Evolutionary conservation across 35 echinoderm and acorn worm species (phyloP).

Genomic region (Nesometra sesokonis): DNA sequence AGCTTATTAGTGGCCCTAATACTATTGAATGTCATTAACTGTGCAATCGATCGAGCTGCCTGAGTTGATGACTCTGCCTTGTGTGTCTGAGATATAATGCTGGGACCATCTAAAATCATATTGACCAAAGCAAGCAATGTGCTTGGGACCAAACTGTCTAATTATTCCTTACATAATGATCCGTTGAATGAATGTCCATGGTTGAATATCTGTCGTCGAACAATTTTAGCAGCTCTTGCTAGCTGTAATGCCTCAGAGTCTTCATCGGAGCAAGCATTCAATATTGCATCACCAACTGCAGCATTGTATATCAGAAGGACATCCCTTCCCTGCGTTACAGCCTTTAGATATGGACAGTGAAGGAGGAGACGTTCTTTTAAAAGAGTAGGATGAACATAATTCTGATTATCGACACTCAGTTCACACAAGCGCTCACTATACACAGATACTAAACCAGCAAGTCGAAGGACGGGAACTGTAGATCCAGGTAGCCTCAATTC

Average conservation of each 20-base stretch:
- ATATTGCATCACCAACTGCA: constrained; percentile 6
- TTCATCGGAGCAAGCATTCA: background rate
- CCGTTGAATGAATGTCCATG: background rate
- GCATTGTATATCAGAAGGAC: constrained; percentile 2
- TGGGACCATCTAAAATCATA: constrained; percentile 48
- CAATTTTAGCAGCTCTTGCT: background rate
- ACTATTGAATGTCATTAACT: too few species aligned
- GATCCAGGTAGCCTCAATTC: too few species aligned
- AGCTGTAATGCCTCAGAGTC: constrained; percentile 10
- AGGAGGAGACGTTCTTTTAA: constrained; percentile 2
- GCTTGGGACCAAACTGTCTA: constrained; percentile 25
- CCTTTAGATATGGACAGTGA: constrained; percentile 18
- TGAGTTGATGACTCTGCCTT: too few species aligned
- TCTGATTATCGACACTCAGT: constrained; percentile 11
- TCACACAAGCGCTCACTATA: background rate
- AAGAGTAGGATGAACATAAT: background rate
- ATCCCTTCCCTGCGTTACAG: constrained; percentile 3
- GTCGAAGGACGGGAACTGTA: too few species aligned
- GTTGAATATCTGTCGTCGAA: constrained; percentile 11
- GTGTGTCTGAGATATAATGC: constrained; percentile 23
- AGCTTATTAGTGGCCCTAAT: too few species aligned
- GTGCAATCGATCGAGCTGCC: too few species aligned
- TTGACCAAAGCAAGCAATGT: constrained; percentile 39
- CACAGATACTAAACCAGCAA: too few species aligned
- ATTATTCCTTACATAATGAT: background rate